These are phyloP conservation scores for Hydrozoanthus tunicans DNA, from an alignment of 64 coral and sea anemone species.

Conservation along the genomic window DNA sequence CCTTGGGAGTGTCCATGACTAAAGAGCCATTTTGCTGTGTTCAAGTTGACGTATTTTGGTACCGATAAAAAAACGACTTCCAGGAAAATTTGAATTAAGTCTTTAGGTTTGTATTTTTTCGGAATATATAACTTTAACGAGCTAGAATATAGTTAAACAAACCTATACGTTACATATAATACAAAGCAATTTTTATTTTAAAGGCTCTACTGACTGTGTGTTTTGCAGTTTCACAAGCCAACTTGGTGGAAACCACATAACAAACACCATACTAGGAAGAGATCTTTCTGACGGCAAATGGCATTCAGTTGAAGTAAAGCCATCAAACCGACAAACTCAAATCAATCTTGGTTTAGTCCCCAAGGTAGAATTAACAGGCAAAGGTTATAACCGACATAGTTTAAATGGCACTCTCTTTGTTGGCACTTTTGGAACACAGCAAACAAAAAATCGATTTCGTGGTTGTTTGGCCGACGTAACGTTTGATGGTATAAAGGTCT, in stretches of 20 bases:
- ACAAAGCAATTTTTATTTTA: background rate
- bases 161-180: background rate
- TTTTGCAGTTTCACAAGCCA: background rate
- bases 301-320: conserved; percentile 18
- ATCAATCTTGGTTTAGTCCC: background rate
- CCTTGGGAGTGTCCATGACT: too few species aligned
- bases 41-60: too few species aligned
- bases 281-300: conserved; percentile 33
- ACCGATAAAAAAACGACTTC: too few species aligned
- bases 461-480: conserved; percentile 27
- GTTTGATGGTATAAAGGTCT: conserved; percentile 6
- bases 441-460: conserved; percentile 6
- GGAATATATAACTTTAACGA: background rate
- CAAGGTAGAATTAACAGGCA: conserved; percentile 7
- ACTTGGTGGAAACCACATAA: conserved; percentile 27
- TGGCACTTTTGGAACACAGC: background rate
- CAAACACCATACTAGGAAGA: conserved; percentile 12
- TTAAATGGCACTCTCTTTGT: background rate
- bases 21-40: too few species aligned
- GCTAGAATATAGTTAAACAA: background rate
- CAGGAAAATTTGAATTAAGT: too few species aligned
- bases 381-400: background rate
- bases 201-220: background rate
- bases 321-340: conserved; percentile 2
- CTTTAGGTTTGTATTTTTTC: too few species aligned